Evolutionary conservation across 2,113 vertebrate genomes (phyloP).

Genomic region (Puffinus mauretanicus): DNA sequence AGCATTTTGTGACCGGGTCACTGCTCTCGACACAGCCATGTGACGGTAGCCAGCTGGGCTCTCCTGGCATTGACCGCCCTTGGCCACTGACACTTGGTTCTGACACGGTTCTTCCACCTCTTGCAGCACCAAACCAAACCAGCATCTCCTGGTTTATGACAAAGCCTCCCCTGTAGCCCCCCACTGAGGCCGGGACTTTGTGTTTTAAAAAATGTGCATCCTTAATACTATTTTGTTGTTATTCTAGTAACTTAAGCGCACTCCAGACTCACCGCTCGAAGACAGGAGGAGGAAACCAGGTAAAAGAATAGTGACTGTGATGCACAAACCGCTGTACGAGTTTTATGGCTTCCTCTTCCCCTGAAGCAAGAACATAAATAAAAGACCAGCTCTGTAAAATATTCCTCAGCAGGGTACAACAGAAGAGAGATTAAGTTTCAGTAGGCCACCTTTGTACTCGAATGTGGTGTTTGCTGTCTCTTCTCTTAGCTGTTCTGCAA

Average conservation of each 20-base stretch:
- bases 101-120: accelerated
- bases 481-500: slow-evolving; percentile 1
- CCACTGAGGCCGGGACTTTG: accelerated
- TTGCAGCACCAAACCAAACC: not conserved
- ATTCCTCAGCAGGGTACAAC: not conserved
- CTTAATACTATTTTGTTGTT: not conserved
- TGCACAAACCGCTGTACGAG: not conserved
- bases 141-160: not conserved
- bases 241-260: not conserved
- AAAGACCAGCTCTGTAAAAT: not conserved
- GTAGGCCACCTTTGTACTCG: slow-evolving; percentile 1
- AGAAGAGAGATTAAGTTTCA: slow-evolving; percentile 22
- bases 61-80: not conserved
- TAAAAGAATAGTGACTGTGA: not conserved
- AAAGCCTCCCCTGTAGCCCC: too few species aligned
- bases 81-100: accelerated
- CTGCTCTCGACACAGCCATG: not conserved
- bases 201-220: accelerated
- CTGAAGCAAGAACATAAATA: not conserved
- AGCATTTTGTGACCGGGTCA: not conserved
- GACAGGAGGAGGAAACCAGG: not conserved
- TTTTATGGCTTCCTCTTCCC: not conserved
- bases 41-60: accelerated
- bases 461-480: not conserved
- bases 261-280: not conserved